A percentile compares a stretch with the other conserved stretches of the same genome.
phyloP scores from a whole-genome alignment of 2,888 invertebrate genomes.

The Cataglyphis albicans region DNA sequence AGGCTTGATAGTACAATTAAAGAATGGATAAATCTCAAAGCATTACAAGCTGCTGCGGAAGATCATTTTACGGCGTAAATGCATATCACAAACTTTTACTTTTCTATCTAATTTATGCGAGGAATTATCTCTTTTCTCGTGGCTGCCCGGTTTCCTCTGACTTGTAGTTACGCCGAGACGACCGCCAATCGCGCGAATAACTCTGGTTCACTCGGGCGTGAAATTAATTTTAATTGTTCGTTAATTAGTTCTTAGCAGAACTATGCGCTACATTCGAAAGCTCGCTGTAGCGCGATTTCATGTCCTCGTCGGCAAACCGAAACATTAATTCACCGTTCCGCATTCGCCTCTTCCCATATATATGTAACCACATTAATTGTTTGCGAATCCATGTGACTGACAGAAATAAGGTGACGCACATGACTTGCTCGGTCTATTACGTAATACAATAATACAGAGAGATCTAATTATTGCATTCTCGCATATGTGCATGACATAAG shows the following conservation, averaged over 20 bases:
- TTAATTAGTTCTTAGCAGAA: slow-evolving; percentile 79
- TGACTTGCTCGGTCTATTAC: slow-evolving; percentile 25
- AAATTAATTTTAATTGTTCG: slow-evolving; percentile 82
- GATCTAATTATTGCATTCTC: slow-evolving; percentile 42
- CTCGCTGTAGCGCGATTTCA: slow-evolving; percentile 49
- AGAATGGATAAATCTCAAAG: slow-evolving; percentile 32
- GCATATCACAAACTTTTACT: slow-evolving; percentile 44
- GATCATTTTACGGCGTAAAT: slow-evolving; percentile 31
- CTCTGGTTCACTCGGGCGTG: slow-evolving; percentile 73
- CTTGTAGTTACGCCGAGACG: slow-evolving; percentile 42
- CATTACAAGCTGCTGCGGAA: slow-evolving; percentile 23
- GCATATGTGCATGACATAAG: slow-evolving; percentile 6
- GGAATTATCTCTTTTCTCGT: slow-evolving; percentile 60
- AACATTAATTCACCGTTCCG: slow-evolving; percentile 65
- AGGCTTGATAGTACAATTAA: not conserved
- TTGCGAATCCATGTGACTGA: slow-evolving; percentile 42
- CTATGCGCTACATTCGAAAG: slow-evolving; percentile 71
- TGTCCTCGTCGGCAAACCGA: slow-evolving; percentile 47
- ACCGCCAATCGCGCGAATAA: slow-evolving; percentile 73
- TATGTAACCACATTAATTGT: slow-evolving; percentile 38
- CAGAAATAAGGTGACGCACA: slow-evolving; percentile 38
- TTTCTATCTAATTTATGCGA: slow-evolving; percentile 69
- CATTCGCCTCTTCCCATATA: slow-evolving; percentile 25
- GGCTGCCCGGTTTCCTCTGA: slow-evolving; percentile 24
- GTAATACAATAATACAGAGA: slow-evolving; percentile 46